Conservation (phyloP, 2,797 vertebrate genomes). For the Pteropus rufus region DNA sequence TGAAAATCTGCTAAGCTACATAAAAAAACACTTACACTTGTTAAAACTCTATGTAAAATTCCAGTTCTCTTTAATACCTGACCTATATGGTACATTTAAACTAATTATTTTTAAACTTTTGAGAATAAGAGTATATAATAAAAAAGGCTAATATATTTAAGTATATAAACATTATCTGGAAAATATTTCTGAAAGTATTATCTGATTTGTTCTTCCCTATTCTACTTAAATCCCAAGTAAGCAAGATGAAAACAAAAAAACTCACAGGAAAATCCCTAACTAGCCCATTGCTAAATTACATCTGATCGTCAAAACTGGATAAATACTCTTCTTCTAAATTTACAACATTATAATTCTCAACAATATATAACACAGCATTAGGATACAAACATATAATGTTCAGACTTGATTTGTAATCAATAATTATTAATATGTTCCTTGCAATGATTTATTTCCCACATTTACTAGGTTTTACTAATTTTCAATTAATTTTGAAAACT, state of each 20-base stretch:
- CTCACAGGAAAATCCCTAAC: not conserved
- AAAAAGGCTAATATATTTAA: not conserved
- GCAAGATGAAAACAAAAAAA: slow-evolving; percentile 32
- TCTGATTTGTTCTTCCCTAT: slow-evolving; percentile 5
- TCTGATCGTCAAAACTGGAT: not conserved
- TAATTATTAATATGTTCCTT: not conserved
- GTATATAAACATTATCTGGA: not conserved
- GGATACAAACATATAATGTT: not conserved
- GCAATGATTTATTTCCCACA: not conserved
- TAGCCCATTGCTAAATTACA: not conserved
- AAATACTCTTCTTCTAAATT: not conserved
- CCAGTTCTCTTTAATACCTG: slow-evolving; percentile 20
- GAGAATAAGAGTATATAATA: not conserved
- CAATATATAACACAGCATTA: not conserved
- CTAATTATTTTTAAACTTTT: slow-evolving; percentile 6
- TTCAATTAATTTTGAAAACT: slow-evolving; percentile 28
- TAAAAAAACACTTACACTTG: not conserved
- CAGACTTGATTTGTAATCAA: slow-evolving; percentile 26
- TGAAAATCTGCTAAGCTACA: not conserved
- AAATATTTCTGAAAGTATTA: slow-evolving; percentile 44
- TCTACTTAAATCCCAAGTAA: slow-evolving; percentile 34
- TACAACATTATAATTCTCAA: slow-evolving; percentile 1
- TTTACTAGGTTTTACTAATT: slow-evolving; percentile 3
- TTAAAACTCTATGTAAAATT: slow-evolving; percentile 29
- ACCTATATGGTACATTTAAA: not conserved